Percentiles rank a stretch among this genome's conserved stretches.
Evolutionary conservation across 53 echinoderm and acorn worm genomes (phyloP).

Genomic region (Paracentrotus lividus): DNA sequence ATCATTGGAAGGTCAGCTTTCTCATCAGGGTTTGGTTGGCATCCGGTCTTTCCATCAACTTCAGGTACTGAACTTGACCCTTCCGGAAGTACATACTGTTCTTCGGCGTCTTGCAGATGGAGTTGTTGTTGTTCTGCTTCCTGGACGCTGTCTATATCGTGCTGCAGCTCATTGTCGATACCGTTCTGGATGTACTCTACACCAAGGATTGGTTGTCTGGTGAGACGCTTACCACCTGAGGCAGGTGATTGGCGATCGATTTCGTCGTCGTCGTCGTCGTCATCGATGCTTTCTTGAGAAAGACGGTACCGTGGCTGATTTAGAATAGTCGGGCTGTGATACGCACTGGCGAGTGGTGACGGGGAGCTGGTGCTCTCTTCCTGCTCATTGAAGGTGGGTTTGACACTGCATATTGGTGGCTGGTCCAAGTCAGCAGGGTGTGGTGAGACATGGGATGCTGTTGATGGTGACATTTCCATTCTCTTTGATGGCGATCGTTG

Average conservation of each 20-base stretch:
- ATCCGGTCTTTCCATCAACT: not conserved
- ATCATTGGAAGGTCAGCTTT: not conserved
- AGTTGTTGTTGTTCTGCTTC: not conserved
- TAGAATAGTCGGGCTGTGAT: constrained; percentile 78
- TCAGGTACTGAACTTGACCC: not conserved
- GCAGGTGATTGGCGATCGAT: constrained; percentile 1
- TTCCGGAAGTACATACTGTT: not conserved
- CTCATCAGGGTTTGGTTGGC: not conserved
- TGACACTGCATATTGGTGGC: constrained; percentile 34
- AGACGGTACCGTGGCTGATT: constrained; percentile 51
- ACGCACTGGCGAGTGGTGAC: constrained; percentile 4
- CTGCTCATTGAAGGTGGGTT: constrained; percentile 55
- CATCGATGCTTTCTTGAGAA: not conserved
- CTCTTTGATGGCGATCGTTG: not conserved
- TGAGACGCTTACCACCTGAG: constrained; percentile 67
- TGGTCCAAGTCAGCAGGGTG: constrained; percentile 13
- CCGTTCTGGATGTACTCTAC: constrained; percentile 84
- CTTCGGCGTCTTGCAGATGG: not conserved
- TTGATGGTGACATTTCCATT: constrained; percentile 51
- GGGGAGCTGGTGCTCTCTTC: not conserved
- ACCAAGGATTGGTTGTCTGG: constrained; percentile 88
- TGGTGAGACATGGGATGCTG: not conserved
- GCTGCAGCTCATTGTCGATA: constrained; percentile 15
- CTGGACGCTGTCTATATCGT: not conserved
- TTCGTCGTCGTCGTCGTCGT: constrained; percentile 33